A percentile compares a stretch with the other conserved stretches of the same genome.
These are phyloP conservation scores for Drosophila paracracens DNA, from an alignment of 2,888 invertebrate genomes.

Conservation along the genomic window DNA sequence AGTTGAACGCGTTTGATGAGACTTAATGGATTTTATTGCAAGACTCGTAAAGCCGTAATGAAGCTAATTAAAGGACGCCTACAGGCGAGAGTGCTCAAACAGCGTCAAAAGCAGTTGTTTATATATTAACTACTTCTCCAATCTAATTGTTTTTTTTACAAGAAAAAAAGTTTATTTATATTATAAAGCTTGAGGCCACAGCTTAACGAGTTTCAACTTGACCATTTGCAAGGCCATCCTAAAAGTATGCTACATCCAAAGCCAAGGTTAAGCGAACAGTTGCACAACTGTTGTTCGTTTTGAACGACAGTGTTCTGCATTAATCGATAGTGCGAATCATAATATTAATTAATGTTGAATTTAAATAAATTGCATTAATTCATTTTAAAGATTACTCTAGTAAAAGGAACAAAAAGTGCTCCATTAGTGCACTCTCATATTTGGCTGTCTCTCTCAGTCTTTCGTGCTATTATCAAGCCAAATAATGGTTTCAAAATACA, in stretches of 20 bases:
- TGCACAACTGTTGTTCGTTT: constrained; percentile 41
- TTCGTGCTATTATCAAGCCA: constrained; percentile 11
- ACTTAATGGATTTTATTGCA: constrained; percentile 51
- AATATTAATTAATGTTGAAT: not conserved
- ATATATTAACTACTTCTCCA: constrained; percentile 24
- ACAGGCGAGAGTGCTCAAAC: constrained; percentile 1
- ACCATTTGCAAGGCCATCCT: constrained; percentile 49
- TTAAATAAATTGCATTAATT: not conserved
- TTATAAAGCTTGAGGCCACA: not conserved
- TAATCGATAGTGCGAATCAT: constrained; percentile 34
- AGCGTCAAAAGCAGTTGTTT: constrained; percentile 34
- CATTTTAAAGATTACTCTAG: not conserved
- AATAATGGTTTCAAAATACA: not conserved
- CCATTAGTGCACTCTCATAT: constrained; percentile 13
- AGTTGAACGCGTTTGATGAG: constrained; percentile 61
- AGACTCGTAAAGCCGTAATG: constrained; percentile 30
- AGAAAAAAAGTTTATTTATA: not conserved
- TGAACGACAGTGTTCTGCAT: constrained; percentile 30
- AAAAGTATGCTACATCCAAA: constrained; percentile 55
- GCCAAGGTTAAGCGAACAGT: constrained; percentile 41
- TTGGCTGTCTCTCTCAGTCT: constrained; percentile 21
- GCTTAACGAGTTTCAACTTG: constrained; percentile 12
- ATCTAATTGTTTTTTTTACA: constrained; percentile 1
- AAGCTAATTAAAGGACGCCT: constrained; percentile 45
- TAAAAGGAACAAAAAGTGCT: not conserved